Evolutionary conservation across 1,140 invertebrate genomes (phyloP), one percentile per base, ranked within the genome.

Genomic region (Drosophila tristis): DNA sequence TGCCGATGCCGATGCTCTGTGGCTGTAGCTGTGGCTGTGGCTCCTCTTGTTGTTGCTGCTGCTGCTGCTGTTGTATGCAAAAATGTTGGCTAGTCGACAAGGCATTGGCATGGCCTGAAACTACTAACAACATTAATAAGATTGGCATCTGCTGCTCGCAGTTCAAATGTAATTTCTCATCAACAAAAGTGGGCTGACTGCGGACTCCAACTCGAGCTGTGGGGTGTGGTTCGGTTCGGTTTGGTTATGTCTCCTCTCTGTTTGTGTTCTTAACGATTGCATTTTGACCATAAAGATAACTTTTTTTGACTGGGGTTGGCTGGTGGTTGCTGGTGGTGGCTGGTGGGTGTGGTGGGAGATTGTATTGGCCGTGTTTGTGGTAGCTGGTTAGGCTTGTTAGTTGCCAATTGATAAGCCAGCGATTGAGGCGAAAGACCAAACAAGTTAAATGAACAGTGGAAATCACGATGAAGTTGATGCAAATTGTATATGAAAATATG

Each of bases 101-200:
- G 79, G 66, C 84, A 89, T 86, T 71, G 74, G 65, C 82, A 74
- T 74, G 72, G 72, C 61, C 74, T 65, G 70, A 47, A 82, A 89
- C 84, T 84, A 80, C 80, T 58, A 80, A 63, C 72, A 81, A 80
- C 85, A 89, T 89, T 89, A 89, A 89, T 89, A 89, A 89, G 84
- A 89, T 89, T 89, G 80, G 84, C 84, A 89, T 89, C 84, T 90
- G 85, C 68, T 90, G 79, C 79, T 89, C 72, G 84, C 80, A 77
- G 80, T 67, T 90, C 85, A 89, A 89, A 85, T 89, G 84, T 89
- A 89, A 89, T 89, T 89, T 89, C 80, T 89, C 84, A 90, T 89
- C 86, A 89, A 79, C 80, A 49, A 79, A 87, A 87, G 84, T 87
- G 80, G 84, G 84, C 68, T 77, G 81, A 61, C 67, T 71, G 20